phyloP scores from a whole-genome alignment of 2,797 vertebrate species.

The Sebastes diploproa region DNA sequence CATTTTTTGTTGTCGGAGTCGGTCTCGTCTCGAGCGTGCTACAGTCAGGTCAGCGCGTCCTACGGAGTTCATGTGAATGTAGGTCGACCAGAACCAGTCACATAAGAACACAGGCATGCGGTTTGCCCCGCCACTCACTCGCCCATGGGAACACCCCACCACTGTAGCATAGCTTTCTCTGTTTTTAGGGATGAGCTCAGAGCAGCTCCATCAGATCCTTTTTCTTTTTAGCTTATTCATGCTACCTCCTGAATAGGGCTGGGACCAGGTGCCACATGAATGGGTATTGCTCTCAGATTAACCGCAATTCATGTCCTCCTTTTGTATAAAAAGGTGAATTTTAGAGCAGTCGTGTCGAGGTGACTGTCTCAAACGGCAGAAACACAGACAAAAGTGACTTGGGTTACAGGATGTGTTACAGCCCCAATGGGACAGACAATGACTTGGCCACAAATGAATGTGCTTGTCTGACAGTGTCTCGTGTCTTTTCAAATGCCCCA shows the following conservation, averaged over 20 bases:
- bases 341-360: slow-evolving; percentile 73
- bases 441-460: slow-evolving; percentile 71
- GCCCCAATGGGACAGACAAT: slow-evolving; percentile 72
- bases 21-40: slow-evolving; percentile 32
- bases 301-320: slow-evolving; percentile 68
- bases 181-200: slow-evolving; percentile 60
- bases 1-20: slow-evolving; percentile 11
- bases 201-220: slow-evolving; percentile 65
- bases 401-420: slow-evolving; percentile 79
- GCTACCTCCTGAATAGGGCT: slow-evolving; percentile 65
- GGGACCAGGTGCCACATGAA: slow-evolving; percentile 78
- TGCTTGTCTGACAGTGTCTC: slow-evolving; percentile 60
- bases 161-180: slow-evolving; percentile 56
- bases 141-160: slow-evolving; percentile 66
- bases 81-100: slow-evolving; percentile 66
- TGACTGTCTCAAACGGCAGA: slow-evolving; percentile 67
- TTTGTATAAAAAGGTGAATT: slow-evolving; percentile 78
- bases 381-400: slow-evolving; percentile 78
- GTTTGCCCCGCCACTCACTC: slow-evolving; percentile 65
- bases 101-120: slow-evolving; percentile 59
- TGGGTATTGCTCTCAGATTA: slow-evolving; percentile 73
- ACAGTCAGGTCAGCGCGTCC: slow-evolving; percentile 54
- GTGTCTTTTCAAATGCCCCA: slow-evolving; percentile 66
- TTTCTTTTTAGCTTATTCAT: slow-evolving; percentile 61
- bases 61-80: slow-evolving; percentile 66